These are phyloP conservation scores for Rhopilema esculentum DNA, from an alignment of 30 jellyfish, hydroid and myxozoan genomes.

Conservation along the genomic window DNA sequence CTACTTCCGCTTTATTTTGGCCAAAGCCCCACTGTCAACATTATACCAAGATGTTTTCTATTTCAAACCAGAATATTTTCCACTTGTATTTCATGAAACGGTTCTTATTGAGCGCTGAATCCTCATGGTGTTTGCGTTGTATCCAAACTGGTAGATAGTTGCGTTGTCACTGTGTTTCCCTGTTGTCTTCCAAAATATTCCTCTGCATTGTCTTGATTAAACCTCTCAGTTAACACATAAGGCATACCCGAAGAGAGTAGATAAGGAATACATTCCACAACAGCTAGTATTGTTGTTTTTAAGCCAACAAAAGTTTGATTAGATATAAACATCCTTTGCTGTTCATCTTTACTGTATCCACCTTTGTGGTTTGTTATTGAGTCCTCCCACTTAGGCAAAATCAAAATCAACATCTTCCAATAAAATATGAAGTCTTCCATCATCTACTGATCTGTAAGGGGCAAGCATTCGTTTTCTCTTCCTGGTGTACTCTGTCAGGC, in stretches of 20 bases:
- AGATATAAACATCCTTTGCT: conserved; percentile 45
- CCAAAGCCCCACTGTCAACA: conserved; percentile 15
- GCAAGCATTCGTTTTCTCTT: background rate
- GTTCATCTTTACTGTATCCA: conserved; percentile 4
- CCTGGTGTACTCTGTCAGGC: conserved; percentile 5
- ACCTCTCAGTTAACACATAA: conserved; percentile 9
- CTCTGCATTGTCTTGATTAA: conserved; percentile 25
- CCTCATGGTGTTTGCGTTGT: conserved; percentile 27
- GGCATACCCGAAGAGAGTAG: conserved; percentile 3
- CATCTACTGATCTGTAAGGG: conserved; percentile 32
- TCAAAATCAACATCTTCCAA: background rate
- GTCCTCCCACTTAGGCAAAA: conserved; percentile 20
- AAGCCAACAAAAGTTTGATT: conserved; percentile 53
- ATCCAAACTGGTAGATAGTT: conserved; percentile 10
- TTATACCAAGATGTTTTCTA: conserved; percentile 18
- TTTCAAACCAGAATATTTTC: conserved; percentile 25
- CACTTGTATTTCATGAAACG: conserved; percentile 12
- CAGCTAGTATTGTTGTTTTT: background rate
- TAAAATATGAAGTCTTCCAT: conserved; percentile 35
- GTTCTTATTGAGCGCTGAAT: background rate
- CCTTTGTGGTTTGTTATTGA: background rate
- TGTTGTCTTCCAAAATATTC: conserved; percentile 26
- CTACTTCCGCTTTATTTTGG: background rate
- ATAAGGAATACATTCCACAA: background rate
- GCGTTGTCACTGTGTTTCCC: conserved; percentile 13